phyloP scores from a whole-genome alignment of 2,888 invertebrate genomes.

The Phalera bucephala region DNA sequence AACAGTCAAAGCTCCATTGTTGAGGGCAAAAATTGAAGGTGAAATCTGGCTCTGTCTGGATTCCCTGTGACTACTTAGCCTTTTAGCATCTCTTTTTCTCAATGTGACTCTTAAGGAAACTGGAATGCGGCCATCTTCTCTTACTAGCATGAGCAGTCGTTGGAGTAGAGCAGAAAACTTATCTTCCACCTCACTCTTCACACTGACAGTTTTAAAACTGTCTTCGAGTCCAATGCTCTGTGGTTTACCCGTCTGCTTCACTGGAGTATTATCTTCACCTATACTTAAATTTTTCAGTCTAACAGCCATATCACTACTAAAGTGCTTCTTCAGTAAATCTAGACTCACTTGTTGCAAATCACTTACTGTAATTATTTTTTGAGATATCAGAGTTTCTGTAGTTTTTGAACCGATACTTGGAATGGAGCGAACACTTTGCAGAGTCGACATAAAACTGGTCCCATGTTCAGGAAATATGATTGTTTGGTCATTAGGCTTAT shows the following conservation, averaged over 20 bases:
- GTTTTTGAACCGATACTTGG: constrained; percentile 91
- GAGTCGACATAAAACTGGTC: constrained; percentile 85
- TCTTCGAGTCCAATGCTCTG: constrained; percentile 92
- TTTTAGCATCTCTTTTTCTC: constrained; percentile 87
- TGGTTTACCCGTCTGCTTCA: constrained; percentile 89
- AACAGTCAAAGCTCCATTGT: constrained; percentile 72
- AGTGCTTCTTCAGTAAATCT: constrained; percentile 83
- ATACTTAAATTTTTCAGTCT: constrained; percentile 87
- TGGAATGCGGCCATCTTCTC: constrained; percentile 91
- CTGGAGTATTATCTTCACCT: constrained; percentile 89
- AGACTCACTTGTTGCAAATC: constrained; percentile 86
- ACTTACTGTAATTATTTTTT: constrained; percentile 85
- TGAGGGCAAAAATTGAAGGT: constrained; percentile 84
- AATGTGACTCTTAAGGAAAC: constrained; percentile 89
- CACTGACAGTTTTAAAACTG: constrained; percentile 88
- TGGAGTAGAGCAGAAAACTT: constrained; percentile 87
- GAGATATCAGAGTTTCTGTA: constrained; percentile 84
- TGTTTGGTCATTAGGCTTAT: constrained; percentile 93
- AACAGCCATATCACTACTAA: constrained; percentile 87
- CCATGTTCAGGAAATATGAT: constrained; percentile 88
- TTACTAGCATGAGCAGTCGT: constrained; percentile 87
- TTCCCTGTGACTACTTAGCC: constrained; percentile 87
- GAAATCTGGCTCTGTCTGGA: constrained; percentile 89
- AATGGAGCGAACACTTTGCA: constrained; percentile 84
- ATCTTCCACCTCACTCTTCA: constrained; percentile 88